These are phyloP conservation scores for Propithecus perrieri DNA, from an alignment of 2,797 vertebrate species.

Conservation along the genomic window DNA sequence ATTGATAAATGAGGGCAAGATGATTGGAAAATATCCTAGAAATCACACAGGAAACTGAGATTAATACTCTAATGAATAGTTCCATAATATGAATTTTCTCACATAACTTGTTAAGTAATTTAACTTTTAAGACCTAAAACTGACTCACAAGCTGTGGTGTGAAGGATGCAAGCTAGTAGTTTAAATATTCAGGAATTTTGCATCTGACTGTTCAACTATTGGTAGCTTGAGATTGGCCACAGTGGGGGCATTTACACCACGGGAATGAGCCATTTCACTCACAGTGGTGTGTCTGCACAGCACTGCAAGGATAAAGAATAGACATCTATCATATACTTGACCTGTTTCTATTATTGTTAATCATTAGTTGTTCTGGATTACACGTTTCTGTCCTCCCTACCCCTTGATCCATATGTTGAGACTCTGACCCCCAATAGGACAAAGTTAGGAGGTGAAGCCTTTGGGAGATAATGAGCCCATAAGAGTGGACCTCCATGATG, in stretches of 20 bases:
- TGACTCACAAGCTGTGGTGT: neutral
- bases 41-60: neutral
- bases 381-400: neutral
- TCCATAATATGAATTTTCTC: neutral
- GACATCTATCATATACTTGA: rapidly evolving
- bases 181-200: neutral
- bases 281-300: neutral
- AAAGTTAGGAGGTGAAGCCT: neutral
- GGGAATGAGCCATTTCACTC: neutral
- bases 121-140: neutral
- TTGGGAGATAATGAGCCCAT: neutral
- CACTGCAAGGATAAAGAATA: neutral
- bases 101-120: neutral
- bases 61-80: neutral
- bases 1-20: neutral
- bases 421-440: neutral
- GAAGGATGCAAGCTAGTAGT: neutral
- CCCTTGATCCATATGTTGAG: neutral
- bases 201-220: neutral
- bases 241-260: neutral
- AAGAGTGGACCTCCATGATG: neutral
- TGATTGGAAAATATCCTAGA: neutral
- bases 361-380: neutral
- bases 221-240: neutral
- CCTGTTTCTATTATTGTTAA: neutral